A percentile compares a stretch with the other conserved stretches of the same genome.
phyloP scores from a whole-genome alignment of 2,888 invertebrate species.

The Cerceris ruficornis region DNA sequence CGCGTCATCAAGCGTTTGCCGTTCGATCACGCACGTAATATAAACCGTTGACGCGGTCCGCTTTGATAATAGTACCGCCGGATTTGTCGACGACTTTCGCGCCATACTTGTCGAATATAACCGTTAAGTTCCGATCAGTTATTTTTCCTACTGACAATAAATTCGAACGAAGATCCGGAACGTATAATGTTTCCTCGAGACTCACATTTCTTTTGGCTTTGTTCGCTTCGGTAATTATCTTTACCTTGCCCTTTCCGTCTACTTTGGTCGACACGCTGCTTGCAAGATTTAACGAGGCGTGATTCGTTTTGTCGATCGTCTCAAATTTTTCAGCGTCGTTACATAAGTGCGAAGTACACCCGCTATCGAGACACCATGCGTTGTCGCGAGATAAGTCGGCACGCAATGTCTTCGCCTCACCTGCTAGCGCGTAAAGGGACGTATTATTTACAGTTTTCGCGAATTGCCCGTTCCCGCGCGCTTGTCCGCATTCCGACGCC shows the following conservation, averaged over 20 bases:
- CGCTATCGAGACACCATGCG: constrained; percentile 44
- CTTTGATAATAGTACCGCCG: too few species aligned
- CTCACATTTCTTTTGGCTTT: constrained; percentile 1
- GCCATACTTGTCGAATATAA: constrained; percentile 20
- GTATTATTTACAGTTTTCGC: not conserved
- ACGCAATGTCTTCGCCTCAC: not conserved
- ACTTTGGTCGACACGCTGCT: constrained; percentile 35
- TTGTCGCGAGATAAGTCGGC: not conserved
- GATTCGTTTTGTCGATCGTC: constrained; percentile 3
- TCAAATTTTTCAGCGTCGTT: constrained; percentile 23
- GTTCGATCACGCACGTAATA: too few species aligned
- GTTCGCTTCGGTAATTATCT: not conserved
- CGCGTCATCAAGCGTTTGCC: too few species aligned
- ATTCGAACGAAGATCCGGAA: constrained; percentile 51
- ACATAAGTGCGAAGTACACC: constrained; percentile 47
- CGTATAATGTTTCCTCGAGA: constrained; percentile 29
- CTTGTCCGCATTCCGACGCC: constrained; percentile 20
- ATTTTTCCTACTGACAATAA: constrained; percentile 48
- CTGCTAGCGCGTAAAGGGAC: not conserved
- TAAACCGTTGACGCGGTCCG: too few species aligned
- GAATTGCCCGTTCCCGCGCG: not conserved
- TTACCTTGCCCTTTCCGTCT: constrained; percentile 14
- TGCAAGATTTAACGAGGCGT: constrained; percentile 39
- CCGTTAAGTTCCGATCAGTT: constrained; percentile 26
- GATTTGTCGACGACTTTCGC: not conserved